These are phyloP conservation scores for Pyrochroa serraticornis DNA, from an alignment of 2,888 invertebrate species.

Conservation along the genomic window DNA sequence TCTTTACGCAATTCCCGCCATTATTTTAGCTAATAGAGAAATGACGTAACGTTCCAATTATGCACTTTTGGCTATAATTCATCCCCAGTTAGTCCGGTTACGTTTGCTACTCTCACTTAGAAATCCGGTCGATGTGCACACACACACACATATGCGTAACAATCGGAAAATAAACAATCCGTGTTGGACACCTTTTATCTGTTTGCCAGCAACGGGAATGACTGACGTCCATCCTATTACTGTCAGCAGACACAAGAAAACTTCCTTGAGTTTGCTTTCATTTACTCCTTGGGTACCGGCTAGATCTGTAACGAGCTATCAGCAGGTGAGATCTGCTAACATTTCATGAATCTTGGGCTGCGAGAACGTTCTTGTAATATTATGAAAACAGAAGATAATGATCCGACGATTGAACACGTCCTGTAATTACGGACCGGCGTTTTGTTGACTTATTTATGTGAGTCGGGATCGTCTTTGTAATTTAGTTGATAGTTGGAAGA, in stretches of 20 bases:
- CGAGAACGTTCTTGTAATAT: conserved; percentile 8
- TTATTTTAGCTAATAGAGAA: too few relatives aligned
- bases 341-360: conserved; percentile 28
- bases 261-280: conserved; percentile 28
- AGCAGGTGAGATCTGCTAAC: conserved; percentile 25
- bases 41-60: too few relatives aligned
- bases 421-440: conserved; percentile 14
- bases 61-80: neutral
- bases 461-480: too few relatives aligned
- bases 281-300: too few relatives aligned
- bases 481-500: too few relatives aligned
- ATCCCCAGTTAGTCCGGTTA: neutral
- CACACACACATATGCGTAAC: conserved; percentile 24
- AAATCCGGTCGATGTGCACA: conserved; percentile 17
- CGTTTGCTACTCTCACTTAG: conserved; percentile 28
- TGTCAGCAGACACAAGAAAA: conserved; percentile 35
- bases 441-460: neutral
- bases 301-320: too few relatives aligned
- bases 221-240: conserved; percentile 39
- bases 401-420: conserved; percentile 15
- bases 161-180: conserved; percentile 32
- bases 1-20: too few relatives aligned
- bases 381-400: conserved; percentile 27
- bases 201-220: conserved; percentile 20
- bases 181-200: conserved; percentile 23